Percentiles rank a stretch among this genome's conserved stretches.
Conservation (phyloP, 2,113 vertebrate genomes). For the Notothenia coriiceps region DNA sequence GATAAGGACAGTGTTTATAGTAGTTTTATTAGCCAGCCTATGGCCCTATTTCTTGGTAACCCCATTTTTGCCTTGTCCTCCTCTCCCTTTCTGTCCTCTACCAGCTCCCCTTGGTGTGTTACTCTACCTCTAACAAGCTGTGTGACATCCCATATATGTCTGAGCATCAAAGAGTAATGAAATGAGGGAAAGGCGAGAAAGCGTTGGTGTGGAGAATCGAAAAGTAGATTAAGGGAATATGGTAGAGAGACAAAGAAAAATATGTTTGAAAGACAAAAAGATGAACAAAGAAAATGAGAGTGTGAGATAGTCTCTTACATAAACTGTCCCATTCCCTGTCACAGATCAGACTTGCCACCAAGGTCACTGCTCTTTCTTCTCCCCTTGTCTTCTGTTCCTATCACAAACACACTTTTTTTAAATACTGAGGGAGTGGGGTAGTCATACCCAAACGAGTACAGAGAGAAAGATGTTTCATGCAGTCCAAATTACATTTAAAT, state of each 20-base stretch:
- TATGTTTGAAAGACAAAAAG: slow-evolving; percentile 36
- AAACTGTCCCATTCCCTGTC: slow-evolving; percentile 30
- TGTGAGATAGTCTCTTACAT: slow-evolving; percentile 30
- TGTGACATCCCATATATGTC: slow-evolving; percentile 47
- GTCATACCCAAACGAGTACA: slow-evolving; percentile 3
- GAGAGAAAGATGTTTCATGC: slow-evolving; percentile 30
- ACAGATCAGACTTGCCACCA: slow-evolving; percentile 44
- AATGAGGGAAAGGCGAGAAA: slow-evolving; percentile 3
- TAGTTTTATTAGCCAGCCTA: slow-evolving; percentile 2
- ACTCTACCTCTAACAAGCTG: slow-evolving; percentile 22
- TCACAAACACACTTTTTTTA: slow-evolving; percentile 1
- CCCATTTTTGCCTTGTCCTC: neutral
- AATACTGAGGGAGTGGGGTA: too few relatives aligned
- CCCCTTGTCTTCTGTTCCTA: slow-evolving; percentile 8
- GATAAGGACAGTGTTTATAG: neutral
- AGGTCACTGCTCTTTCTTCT: slow-evolving; percentile 39
- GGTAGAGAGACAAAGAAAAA: slow-evolving; percentile 12
- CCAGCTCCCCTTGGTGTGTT: slow-evolving; percentile 13
- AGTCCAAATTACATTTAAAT: slow-evolving; percentile 20
- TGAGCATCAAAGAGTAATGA: slow-evolving; percentile 36
- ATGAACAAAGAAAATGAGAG: slow-evolving; percentile 20
- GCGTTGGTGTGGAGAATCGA: neutral
- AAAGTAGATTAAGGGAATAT: slow-evolving; percentile 1
- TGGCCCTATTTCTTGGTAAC: slow-evolving; percentile 11
- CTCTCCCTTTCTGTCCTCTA: slow-evolving; percentile 11